phyloP scores from a whole-genome alignment of 2,888 invertebrate genomes.

The Lycaena phlaeas region DNA sequence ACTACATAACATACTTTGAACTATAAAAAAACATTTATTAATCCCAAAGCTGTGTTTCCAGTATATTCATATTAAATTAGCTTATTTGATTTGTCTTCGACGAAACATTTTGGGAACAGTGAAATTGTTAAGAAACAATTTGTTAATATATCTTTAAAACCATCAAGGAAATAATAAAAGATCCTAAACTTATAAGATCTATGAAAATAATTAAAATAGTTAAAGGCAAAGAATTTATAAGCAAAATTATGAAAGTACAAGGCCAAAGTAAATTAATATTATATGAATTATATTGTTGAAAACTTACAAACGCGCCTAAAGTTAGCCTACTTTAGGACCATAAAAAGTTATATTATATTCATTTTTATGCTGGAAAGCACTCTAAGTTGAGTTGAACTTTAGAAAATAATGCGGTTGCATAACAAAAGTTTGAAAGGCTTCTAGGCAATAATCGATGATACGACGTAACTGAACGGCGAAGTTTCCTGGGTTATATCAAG shows the following conservation, averaged over 20 bases:
- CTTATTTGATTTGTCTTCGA: too few species aligned
- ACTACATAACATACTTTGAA: too few species aligned
- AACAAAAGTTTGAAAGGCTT: constrained; percentile 20
- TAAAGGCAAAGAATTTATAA: background rate
- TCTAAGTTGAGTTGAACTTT: constrained; percentile 21
- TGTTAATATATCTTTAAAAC: too few species aligned
- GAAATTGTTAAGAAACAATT: too few species aligned
- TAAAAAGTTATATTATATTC: constrained; percentile 25
- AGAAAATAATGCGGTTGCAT: constrained; percentile 18
- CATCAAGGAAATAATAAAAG: background rate
- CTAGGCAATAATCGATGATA: constrained; percentile 16
- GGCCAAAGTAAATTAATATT: background rate
- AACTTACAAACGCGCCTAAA: constrained; percentile 10
- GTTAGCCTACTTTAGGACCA: constrained; percentile 16
- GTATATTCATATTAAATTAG: too few species aligned
- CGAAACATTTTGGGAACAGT: too few species aligned
- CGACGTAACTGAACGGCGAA: background rate
- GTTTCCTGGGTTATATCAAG: background rate
- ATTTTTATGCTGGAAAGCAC: constrained; percentile 26
- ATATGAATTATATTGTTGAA: background rate
- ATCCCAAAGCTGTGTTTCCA: too few species aligned
- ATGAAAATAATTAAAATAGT: background rate
- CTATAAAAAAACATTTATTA: too few species aligned
- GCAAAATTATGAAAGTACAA: background rate
- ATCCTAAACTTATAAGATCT: background rate